Base-by-base conservation (phyloP, 2,797 vertebrate genomes). In the Danio choprae region DNA sequence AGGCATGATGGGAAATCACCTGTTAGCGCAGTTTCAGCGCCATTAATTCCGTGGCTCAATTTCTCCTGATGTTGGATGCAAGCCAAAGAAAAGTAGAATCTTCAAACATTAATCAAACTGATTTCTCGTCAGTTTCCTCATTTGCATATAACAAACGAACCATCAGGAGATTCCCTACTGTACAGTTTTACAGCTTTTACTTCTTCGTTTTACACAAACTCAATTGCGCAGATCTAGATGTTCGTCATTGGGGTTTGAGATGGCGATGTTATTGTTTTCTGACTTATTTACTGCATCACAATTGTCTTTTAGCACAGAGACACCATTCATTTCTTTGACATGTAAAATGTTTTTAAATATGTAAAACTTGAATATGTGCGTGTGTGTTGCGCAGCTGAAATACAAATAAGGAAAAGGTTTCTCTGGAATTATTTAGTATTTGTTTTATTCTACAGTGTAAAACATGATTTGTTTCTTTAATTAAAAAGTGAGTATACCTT, bases 1-100 rank as follows among this genome's bases (percentile, higher is more conserved):
- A 51, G 41, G 43, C 40, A 50, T 72, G 20, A 68, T 50, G 43
- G 75, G 60, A 53, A 73, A 81, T 11, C 10, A 79, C 75, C 16
- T 60, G 22, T 55, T 55, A 29, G 53, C 36, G 29, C 13, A 43
- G 40, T 11, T 29, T 29, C 38, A 36, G 29, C 29, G 11, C 29
- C 9, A 55, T 41, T 55, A 18, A 15, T 18, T 67, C 43, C 44
- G 46, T 11, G 15, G 6, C 55, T 16, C 22, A 29, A 48, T 15
- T 18, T 40, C 22, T 41, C 36, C 36, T 63, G 59, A 29, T 29
- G 29, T 29, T 29, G 29, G 29, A 3, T 3, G 3, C 29, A 43
- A 12, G 7, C 58, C 40, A 43, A n/a, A 4, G 7, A 56, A 65
- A 43, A 46, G 12, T 15, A 44, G 11, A 46, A 48, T 48, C 2